These are phyloP conservation scores for Sebastiscus tertius DNA, from an alignment of 2,797 vertebrate genomes.

Conservation along the genomic window DNA sequence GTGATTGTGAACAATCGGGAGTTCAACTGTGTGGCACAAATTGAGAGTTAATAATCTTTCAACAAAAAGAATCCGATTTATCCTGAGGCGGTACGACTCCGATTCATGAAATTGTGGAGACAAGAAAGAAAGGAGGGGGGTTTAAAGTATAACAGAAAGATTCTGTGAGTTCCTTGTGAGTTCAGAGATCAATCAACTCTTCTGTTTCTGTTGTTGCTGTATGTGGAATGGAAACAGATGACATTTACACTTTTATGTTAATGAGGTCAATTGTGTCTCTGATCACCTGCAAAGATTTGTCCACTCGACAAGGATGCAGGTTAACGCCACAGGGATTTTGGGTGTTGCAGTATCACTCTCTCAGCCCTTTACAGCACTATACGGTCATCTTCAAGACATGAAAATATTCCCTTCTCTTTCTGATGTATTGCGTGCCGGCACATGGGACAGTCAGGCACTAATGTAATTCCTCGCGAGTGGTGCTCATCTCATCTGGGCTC, in stretches of 20 bases:
- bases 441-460: slow-evolving; percentile 60
- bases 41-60: background rate
- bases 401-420: slow-evolving; percentile 58
- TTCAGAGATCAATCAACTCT: background rate
- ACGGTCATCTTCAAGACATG: slow-evolving; percentile 46
- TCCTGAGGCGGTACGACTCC: background rate
- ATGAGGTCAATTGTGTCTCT: background rate
- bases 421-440: slow-evolving; percentile 59
- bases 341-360: slow-evolving; percentile 24
- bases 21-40: background rate
- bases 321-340: slow-evolving; percentile 21
- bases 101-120: background rate
- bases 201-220: background rate
- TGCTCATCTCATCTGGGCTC: slow-evolving; percentile 76
- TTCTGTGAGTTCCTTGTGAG: background rate
- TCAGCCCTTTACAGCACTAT: slow-evolving; percentile 37
- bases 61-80: background rate
- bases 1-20: background rate
- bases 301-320: slow-evolving; percentile 6
- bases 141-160: background rate
- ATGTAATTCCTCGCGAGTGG: slow-evolving; percentile 73
- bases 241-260: background rate
- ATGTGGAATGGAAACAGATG: background rate
- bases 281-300: background rate
- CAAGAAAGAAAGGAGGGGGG: background rate